phyloP scores from a whole-genome alignment of 2,888 invertebrate genomes.

The Tinea trinotella region DNA sequence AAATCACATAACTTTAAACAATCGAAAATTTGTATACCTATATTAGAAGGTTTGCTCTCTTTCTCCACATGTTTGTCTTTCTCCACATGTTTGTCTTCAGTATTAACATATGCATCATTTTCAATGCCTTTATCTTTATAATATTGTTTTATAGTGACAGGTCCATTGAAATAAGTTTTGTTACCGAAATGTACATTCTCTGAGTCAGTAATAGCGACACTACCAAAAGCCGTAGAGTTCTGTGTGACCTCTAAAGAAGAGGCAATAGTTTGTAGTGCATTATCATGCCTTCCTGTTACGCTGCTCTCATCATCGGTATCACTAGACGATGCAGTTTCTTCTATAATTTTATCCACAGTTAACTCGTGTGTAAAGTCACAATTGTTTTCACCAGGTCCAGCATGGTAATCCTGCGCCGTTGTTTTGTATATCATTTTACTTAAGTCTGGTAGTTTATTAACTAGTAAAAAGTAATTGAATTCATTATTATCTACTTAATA shows the following conservation, averaged over 20 bases:
- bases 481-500: not conserved
- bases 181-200: slow-evolving; percentile 83
- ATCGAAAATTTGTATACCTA: no score
- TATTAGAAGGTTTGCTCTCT: no score
- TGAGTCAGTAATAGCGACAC: slow-evolving; percentile 77
- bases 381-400: not conserved
- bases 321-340: not conserved
- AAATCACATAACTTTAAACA: no score
- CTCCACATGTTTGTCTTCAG: no score
- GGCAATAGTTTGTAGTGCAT: not conserved
- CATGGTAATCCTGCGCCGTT: not conserved
- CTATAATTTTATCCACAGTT: not conserved
- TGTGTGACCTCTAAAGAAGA: not conserved
- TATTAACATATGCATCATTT: slow-evolving; percentile 41
- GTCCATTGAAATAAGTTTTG: slow-evolving; percentile 83
- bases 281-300: not conserved
- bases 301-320: not conserved
- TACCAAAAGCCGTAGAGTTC: slow-evolving; percentile 51
- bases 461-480: no score
- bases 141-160: slow-evolving; percentile 83
- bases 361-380: not conserved
- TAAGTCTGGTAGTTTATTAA: no score
- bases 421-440: not conserved
- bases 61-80: no score
- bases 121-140: slow-evolving; percentile 64